Percentiles rank a stretch among this genome's conserved stretches.
Evolutionary conservation across 2,113 vertebrate genomes (phyloP).

Genomic region (Sceloporus tristichus): DNA sequence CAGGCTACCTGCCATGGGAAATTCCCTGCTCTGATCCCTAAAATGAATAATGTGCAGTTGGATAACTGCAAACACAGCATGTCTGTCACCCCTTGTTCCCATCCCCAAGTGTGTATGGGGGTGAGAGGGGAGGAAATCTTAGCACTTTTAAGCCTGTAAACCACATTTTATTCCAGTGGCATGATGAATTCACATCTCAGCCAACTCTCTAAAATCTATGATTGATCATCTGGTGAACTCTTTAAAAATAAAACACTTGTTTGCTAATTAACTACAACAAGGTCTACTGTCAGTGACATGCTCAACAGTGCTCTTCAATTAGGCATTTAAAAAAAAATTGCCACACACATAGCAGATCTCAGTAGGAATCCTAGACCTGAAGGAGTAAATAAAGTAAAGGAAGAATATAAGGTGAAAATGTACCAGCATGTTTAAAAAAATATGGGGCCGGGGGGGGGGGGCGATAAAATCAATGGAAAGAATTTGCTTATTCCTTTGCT

Average conservation of each 20-base stretch:
- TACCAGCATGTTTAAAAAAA: not conserved
- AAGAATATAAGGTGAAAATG: slow-evolving; percentile 23
- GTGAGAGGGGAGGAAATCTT: not conserved
- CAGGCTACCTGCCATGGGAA: not conserved
- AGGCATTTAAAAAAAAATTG: slow-evolving; percentile 17
- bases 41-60: slow-evolving; percentile 3
- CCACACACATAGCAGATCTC: slow-evolving; percentile 37
- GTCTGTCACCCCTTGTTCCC: not conserved
- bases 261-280: slow-evolving; percentile 63
- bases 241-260: slow-evolving; percentile 55
- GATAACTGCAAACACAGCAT: not conserved
- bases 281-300: slow-evolving; percentile 56
- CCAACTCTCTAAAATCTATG: slow-evolving; percentile 46
- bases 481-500: not conserved
- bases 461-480: not conserved
- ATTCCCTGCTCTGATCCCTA: not conserved
- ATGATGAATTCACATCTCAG: slow-evolving; percentile 57
- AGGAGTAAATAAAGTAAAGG: slow-evolving; percentile 24
- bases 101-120: not conserved
- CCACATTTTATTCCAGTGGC: slow-evolving; percentile 35
- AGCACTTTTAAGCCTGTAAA: slow-evolving; percentile 58
- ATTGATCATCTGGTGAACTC: slow-evolving; percentile 54
- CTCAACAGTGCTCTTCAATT: slow-evolving; percentile 51
- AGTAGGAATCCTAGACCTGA: slow-evolving; percentile 43
- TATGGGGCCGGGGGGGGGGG: too few relatives aligned